These are phyloP conservation scores for Regulus satrapa DNA, from an alignment of 2,113 vertebrate genomes.

Conservation along the genomic window DNA sequence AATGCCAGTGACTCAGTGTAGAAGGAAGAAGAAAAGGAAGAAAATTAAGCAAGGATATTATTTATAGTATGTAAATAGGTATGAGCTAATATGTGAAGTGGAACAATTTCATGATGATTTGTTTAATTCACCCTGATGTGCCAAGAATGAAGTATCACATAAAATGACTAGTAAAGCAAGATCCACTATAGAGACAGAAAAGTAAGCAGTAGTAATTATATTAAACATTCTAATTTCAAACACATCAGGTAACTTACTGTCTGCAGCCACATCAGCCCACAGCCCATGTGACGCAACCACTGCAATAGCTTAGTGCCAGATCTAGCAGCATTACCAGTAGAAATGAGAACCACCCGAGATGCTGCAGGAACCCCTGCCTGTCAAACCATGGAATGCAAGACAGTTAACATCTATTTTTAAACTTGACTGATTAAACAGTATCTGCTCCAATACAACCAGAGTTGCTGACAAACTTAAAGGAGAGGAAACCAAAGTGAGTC, in stretches of 20 bases:
- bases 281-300: not conserved
- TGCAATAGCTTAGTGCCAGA: not conserved
- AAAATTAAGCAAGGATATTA: slow-evolving; percentile 43
- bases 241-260: not conserved
- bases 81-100: not conserved
- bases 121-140: not conserved
- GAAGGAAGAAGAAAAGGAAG: not conserved
- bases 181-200: not conserved
- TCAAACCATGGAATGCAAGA: accelerated
- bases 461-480: not conserved
- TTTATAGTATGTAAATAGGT: slow-evolving; percentile 10
- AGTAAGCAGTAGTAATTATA: not conserved
- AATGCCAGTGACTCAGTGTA: slow-evolving; percentile 59
- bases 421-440: not conserved
- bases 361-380: not conserved
- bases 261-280: not conserved
- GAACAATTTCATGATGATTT: not conserved
- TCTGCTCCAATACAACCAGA: not conserved
- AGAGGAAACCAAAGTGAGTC: not conserved
- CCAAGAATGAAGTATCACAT: not conserved
- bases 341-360: not conserved
- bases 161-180: not conserved
- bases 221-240: not conserved
- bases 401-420: not conserved
- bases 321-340: not conserved